phyloP scores from a whole-genome alignment of 2,113 vertebrate species.

The Pseudonaja textilis region DNA sequence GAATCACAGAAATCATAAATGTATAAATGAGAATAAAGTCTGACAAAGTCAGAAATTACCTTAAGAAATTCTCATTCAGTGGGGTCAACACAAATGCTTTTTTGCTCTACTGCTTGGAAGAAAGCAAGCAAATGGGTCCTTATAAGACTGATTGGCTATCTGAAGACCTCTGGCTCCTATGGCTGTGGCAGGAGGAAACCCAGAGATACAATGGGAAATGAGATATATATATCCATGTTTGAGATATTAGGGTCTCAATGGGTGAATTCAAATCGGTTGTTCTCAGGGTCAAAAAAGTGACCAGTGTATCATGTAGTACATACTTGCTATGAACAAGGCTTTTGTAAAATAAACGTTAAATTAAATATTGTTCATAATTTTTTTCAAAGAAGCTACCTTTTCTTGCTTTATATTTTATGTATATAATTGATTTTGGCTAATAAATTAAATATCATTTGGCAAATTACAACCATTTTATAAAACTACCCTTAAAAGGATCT shows the following conservation, averaged over 20 bases:
- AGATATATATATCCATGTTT: not conserved
- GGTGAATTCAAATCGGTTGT: not conserved
- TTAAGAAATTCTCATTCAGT: not conserved
- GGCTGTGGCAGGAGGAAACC: not conserved
- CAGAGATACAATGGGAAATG: not conserved
- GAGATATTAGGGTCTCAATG: not conserved
- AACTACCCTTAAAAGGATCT: conserved; percentile 46
- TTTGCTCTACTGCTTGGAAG: not conserved
- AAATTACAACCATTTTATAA: conserved; percentile 41
- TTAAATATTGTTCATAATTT: not conserved
- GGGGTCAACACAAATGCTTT: not conserved
- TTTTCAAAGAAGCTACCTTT: conserved; percentile 10
- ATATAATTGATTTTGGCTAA: conserved; percentile 14
- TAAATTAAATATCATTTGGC: conserved; percentile 15
- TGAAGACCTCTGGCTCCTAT: not conserved
- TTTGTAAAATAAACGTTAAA: conserved; percentile 13
- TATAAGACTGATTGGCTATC: not conserved
- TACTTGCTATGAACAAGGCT: not conserved
- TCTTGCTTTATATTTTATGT: not conserved
- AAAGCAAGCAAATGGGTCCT: not conserved
- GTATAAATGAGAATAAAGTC: conserved; percentile 3
- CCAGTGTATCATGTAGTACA: not conserved
- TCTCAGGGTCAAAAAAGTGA: not conserved
- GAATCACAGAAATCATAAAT: not conserved
- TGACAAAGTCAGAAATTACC: not conserved